Evolutionary conservation across 2,888 invertebrate genomes (phyloP).

Genomic region (Micoletzkya japonica): DNA sequence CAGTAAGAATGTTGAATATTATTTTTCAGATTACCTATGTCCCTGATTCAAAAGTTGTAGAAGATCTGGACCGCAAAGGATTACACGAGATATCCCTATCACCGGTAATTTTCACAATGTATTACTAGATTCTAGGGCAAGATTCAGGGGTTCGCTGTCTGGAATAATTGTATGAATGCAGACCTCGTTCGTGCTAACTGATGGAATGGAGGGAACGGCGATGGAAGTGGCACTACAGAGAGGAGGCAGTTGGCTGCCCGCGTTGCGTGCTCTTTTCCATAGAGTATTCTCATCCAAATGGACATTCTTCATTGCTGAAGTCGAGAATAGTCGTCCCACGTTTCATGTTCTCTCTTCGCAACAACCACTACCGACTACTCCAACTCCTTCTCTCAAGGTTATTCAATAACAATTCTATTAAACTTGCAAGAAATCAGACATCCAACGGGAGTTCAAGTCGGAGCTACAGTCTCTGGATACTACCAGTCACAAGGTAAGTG

Average conservation of each 20-base stretch:
- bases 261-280: slow-evolving; percentile 42
- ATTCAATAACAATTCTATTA: neutral
- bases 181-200: slow-evolving; percentile 47
- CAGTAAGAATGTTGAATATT: no score
- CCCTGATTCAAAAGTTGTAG: slow-evolving; percentile 14
- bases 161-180: slow-evolving; percentile 17
- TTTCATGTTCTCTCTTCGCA: slow-evolving; percentile 17
- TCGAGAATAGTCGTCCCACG: slow-evolving; percentile 10
- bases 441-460: neutral
- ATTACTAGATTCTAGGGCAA: no score
- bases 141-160: neutral
- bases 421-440: neutral
- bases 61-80: slow-evolving; percentile 1
- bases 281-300: slow-evolving; percentile 45
- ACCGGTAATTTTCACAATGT: slow-evolving; percentile 1
- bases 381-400: no score
- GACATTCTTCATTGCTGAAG: slow-evolving; percentile 47
- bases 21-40: slow-evolving; percentile 11
- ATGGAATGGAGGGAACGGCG: slow-evolving; percentile 41
- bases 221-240: slow-evolving; percentile 44
- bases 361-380: neutral
- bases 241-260: slow-evolving; percentile 46
- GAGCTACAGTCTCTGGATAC: slow-evolving; percentile 46
- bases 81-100: slow-evolving; percentile 10
- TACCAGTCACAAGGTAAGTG: slow-evolving; percentile 38